Conservation (phyloP, 2,113 vertebrate genomes). For the Mohoua ochrocephala region DNA sequence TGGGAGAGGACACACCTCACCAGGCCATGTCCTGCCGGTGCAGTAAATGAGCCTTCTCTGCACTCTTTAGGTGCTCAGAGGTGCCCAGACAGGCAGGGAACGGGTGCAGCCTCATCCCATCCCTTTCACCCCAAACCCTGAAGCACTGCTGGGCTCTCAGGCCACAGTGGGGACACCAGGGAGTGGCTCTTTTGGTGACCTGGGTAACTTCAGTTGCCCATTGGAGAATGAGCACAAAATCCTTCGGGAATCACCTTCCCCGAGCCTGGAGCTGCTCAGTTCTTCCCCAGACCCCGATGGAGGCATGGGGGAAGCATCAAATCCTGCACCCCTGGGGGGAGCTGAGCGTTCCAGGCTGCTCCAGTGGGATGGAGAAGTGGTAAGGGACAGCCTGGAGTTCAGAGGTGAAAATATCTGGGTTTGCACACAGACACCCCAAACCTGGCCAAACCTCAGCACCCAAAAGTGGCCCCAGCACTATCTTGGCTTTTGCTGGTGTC, state of each 20-base stretch:
- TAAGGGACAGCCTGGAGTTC: neutral
- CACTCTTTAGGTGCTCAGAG: neutral
- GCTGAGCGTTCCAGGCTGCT: neutral
- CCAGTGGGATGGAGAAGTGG: fast-evolving
- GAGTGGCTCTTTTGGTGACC: neutral
- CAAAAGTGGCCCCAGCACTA: neutral
- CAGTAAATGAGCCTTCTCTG: neutral
- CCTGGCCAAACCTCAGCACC: neutral
- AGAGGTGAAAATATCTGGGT: neutral
- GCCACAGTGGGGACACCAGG: neutral
- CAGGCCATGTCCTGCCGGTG: neutral
- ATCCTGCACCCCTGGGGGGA: fast-evolving
- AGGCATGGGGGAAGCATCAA: fast-evolving
- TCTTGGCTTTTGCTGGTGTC: neutral
- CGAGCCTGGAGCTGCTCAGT: neutral
- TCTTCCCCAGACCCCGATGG: neutral
- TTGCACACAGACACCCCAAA: neutral
- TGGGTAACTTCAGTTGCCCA: fast-evolving
- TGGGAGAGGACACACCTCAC: neutral
- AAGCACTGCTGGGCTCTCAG: neutral
- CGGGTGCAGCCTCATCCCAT: neutral
- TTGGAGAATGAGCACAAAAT: fast-evolving
- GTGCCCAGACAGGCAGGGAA: neutral
- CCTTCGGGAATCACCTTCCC: neutral
- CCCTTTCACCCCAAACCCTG: neutral